phyloP scores from a whole-genome alignment of 2,113 vertebrate genomes.

The Myodes glareolus region DNA sequence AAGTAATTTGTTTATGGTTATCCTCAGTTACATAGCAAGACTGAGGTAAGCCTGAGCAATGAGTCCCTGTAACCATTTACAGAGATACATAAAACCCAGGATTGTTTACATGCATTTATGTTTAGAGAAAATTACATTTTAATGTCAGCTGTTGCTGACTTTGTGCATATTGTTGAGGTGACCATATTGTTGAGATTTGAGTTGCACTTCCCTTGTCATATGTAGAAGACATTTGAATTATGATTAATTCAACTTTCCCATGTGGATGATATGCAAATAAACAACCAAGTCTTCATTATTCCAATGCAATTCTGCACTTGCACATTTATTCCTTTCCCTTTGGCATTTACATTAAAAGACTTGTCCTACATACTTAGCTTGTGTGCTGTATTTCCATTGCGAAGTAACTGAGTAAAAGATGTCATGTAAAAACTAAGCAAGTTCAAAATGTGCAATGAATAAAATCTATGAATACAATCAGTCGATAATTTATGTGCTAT shows the following conservation, averaged over 20 bases:
- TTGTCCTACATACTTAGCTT: not conserved
- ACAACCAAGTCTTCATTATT: not conserved
- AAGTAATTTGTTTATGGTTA: not conserved
- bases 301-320: not conserved
- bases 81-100: not conserved
- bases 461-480: conserved; percentile 7
- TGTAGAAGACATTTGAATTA: not conserved
- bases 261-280: not conserved
- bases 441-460: not conserved
- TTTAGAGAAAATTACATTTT: not conserved
- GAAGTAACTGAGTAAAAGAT: not conserved
- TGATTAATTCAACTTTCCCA: not conserved
- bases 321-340: not conserved
- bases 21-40: not conserved
- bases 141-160: not conserved
- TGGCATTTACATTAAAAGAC: not conserved
- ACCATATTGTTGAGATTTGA: not conserved
- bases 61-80: not conserved
- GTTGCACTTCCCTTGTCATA: not conserved
- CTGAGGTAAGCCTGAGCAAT: not conserved
- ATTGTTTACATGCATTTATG: too few species aligned
- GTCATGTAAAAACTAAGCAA: conserved; percentile 12
- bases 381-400: not conserved
- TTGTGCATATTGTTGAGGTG: not conserved
- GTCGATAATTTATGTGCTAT: not conserved